Conservation (phyloP, 2,888 invertebrate genomes). For the Leptinotarsa peninsularis region DNA sequence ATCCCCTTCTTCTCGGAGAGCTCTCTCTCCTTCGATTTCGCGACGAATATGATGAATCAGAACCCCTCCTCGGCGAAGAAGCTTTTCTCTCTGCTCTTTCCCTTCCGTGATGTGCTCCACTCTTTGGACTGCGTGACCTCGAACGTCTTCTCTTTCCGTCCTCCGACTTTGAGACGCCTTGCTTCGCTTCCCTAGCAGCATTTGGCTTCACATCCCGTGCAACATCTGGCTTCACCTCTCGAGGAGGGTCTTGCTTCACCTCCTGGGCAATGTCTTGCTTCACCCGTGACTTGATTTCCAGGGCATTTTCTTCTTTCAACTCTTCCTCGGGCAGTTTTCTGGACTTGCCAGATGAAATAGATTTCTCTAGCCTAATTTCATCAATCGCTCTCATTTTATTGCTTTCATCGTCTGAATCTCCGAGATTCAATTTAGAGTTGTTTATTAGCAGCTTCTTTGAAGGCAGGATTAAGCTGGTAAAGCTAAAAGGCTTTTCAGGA, state of each 20-base stretch:
- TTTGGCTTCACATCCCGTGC: background rate
- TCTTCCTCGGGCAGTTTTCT: background rate
- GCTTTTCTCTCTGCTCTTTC: constrained; percentile 28
- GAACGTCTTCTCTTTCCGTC: constrained; percentile 26
- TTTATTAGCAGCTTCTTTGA: constrained; percentile 54
- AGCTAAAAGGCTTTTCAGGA: constrained; percentile 49
- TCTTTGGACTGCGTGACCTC: constrained; percentile 27
- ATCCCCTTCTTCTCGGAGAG: constrained; percentile 37
- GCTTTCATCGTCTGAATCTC: constrained; percentile 56
- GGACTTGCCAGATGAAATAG: background rate
- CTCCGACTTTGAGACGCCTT: constrained; percentile 16
- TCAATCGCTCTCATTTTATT: constrained; percentile 49
- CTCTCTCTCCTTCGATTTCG: constrained; percentile 34
- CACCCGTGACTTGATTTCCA: constrained; percentile 1
- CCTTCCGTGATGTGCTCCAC: background rate
- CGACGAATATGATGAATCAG: constrained; percentile 24
- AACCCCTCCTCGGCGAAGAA: constrained; percentile 33
- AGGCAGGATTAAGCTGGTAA: constrained; percentile 54
- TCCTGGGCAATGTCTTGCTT: background rate
- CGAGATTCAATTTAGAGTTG: constrained; percentile 54
- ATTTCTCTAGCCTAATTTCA: constrained; percentile 39
- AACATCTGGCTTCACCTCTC: constrained; percentile 10
- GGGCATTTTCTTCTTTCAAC: constrained; percentile 15
- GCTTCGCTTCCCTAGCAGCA: background rate
- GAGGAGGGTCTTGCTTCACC: background rate